These are phyloP conservation scores for Heteromormyrus szaboi DNA, from an alignment of 2,797 vertebrate species.

Conservation along the genomic window DNA sequence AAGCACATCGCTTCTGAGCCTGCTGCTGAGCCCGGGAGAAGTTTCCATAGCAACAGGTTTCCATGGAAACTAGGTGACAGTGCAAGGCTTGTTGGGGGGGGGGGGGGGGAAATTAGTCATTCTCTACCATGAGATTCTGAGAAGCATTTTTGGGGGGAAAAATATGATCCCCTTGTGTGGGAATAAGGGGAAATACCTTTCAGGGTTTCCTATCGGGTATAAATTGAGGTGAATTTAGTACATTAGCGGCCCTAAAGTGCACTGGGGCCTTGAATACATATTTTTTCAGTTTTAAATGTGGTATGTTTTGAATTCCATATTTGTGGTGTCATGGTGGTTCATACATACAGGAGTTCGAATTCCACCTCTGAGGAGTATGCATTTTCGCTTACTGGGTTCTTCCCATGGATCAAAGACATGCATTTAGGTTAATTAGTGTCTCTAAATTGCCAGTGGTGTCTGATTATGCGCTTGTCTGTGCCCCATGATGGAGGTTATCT, in stretches of 20 bases:
- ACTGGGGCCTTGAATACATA: not conserved
- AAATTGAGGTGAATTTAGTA: not conserved
- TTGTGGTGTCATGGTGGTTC: not conserved
- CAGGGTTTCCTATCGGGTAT: not conserved
- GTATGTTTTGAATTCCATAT: not conserved
- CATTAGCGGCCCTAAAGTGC: not conserved
- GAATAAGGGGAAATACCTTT: slow-evolving; percentile 19
- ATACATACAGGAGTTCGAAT: not conserved
- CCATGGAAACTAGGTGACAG: slow-evolving; percentile 73
- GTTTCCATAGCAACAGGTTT: slow-evolving; percentile 73
- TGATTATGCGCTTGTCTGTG: not conserved
- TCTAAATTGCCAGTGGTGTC: not conserved
- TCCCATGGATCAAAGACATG: not conserved
- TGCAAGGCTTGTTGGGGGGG: slow-evolving; percentile 41
- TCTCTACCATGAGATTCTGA: slow-evolving; percentile 22
- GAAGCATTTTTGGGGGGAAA: slow-evolving; percentile 12
- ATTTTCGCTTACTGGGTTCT: not conserved
- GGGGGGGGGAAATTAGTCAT: slow-evolving; percentile 40
- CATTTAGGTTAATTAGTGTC: not conserved
- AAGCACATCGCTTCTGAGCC: slow-evolving; percentile 21
- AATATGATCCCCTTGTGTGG: slow-evolving; percentile 37
- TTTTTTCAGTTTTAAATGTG: not conserved
- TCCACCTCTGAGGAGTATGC: not conserved
- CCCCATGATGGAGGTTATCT: not conserved
- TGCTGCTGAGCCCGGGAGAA: slow-evolving; percentile 27